phyloP scores from a whole-genome alignment of 1,140 invertebrate species.

The Drosophila obscura region DNA sequence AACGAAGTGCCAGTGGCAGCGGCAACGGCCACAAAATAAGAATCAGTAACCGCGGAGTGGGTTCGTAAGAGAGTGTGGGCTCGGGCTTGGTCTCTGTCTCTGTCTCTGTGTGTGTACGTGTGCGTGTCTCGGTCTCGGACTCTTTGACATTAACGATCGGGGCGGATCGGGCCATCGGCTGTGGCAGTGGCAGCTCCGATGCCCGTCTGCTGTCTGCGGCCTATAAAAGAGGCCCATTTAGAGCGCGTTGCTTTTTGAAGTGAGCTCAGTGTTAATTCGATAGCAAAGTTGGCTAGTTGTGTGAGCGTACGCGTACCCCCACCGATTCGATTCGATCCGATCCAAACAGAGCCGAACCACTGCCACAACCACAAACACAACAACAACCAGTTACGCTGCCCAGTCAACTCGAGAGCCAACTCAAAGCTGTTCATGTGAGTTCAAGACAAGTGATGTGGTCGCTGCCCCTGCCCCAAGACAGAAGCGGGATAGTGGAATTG shows the following conservation, averaged over 20 bases:
- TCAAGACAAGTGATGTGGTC: slow-evolving; percentile 17
- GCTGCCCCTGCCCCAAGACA: no score
- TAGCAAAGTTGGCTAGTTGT: slow-evolving; percentile 71
- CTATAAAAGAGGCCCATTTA: slow-evolving; percentile 81
- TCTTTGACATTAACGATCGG: slow-evolving; percentile 76
- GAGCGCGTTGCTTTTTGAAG: slow-evolving; percentile 72
- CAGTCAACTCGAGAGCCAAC: slow-evolving; percentile 17
- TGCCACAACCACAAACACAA: not conserved
- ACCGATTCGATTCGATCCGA: slow-evolving; percentile 2
- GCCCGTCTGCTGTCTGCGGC: slow-evolving; percentile 14
- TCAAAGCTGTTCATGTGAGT: slow-evolving; percentile 25
- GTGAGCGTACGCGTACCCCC: slow-evolving; percentile 20
- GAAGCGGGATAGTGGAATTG: not conserved
- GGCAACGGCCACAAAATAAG: no score
- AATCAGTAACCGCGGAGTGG: no score
- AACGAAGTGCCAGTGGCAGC: not conserved
- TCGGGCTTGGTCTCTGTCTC: not conserved
- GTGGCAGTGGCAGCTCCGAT: slow-evolving; percentile 9
- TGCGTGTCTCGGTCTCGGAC: slow-evolving; percentile 6
- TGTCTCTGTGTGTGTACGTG: not conserved
- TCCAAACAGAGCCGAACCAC: not conserved
- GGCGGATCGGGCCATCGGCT: slow-evolving; percentile 35
- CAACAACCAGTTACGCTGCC: slow-evolving; percentile 51
- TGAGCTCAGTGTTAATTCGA: slow-evolving; percentile 71
- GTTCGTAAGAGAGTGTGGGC: slow-evolving; percentile 1